Evolutionary conservation across 2,113 vertebrate species (phyloP).

Genomic region (Isichthys henryi): DNA sequence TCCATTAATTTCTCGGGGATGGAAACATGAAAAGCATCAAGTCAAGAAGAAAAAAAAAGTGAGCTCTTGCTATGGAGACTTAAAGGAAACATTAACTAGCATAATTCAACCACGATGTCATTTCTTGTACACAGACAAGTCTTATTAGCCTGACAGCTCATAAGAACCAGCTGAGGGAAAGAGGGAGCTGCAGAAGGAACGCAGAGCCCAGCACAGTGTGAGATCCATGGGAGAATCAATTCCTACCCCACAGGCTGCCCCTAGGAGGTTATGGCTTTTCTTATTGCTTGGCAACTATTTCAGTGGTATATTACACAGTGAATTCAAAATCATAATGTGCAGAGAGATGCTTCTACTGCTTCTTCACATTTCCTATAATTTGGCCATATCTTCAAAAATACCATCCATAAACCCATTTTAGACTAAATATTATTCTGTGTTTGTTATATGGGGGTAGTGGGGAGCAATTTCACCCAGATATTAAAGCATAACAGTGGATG

Average conservation of each 20-base stretch:
- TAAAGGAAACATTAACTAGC: background rate
- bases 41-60: background rate
- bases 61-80: background rate
- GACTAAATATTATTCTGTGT: background rate
- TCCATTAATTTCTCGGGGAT: slow-evolving; percentile 3
- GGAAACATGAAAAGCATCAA: background rate
- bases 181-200: background rate
- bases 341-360: background rate
- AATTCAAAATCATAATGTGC: background rate
- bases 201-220: background rate
- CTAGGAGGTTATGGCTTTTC: slow-evolving; percentile 14
- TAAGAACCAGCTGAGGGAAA: background rate
- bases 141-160: background rate
- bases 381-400: background rate
- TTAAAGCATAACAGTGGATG: background rate
- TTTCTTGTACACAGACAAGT: background rate
- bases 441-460: background rate
- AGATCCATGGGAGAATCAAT: background rate
- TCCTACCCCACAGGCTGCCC: background rate
- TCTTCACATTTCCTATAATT: background rate
- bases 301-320: background rate
- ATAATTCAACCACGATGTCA: slow-evolving; percentile 1
- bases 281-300: slow-evolving; percentile 5
- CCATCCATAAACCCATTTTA: slow-evolving; percentile 1
- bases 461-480: background rate